Percentiles rank a stretch among this genome's conserved stretches.
Conservation (phyloP, 1,140 invertebrate genomes). For the Reticulitermes speratus region DNA sequence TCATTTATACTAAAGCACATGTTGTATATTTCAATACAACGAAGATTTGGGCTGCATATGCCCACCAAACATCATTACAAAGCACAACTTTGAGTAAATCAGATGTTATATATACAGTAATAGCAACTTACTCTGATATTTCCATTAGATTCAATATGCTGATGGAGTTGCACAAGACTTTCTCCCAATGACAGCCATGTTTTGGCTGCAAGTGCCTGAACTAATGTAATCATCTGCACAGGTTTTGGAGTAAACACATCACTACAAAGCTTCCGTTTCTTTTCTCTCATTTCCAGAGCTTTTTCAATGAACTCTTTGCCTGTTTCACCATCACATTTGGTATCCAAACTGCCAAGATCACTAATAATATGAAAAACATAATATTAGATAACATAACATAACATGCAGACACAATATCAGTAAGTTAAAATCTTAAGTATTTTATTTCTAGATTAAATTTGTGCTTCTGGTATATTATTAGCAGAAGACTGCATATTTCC, state of each 20-base stretch:
- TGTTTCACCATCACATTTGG: constrained; percentile 56
- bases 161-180: constrained; percentile 65
- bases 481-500: no score
- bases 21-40: not conserved
- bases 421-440: not conserved
- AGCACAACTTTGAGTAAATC: no score
- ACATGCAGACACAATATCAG: not conserved
- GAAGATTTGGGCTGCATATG: no score
- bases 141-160: constrained; percentile 51
- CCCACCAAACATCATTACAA: no score
- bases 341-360: constrained; percentile 41
- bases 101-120: not conserved
- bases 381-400: not conserved
- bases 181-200: constrained; percentile 68
- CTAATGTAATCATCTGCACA: constrained; percentile 58
- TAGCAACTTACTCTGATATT: constrained; percentile 42
- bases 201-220: constrained; percentile 57
- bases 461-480: no score
- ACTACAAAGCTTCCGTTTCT: constrained; percentile 57
- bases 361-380: not conserved
- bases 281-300: constrained; percentile 59
- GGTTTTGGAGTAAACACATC: constrained; percentile 53
- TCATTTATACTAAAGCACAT: not conserved
- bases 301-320: constrained; percentile 62
- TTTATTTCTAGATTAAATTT: no score